These are phyloP conservation scores for Planiliza haematocheilus DNA, from an alignment of 2,113 vertebrate species.

Conservation along the genomic window DNA sequence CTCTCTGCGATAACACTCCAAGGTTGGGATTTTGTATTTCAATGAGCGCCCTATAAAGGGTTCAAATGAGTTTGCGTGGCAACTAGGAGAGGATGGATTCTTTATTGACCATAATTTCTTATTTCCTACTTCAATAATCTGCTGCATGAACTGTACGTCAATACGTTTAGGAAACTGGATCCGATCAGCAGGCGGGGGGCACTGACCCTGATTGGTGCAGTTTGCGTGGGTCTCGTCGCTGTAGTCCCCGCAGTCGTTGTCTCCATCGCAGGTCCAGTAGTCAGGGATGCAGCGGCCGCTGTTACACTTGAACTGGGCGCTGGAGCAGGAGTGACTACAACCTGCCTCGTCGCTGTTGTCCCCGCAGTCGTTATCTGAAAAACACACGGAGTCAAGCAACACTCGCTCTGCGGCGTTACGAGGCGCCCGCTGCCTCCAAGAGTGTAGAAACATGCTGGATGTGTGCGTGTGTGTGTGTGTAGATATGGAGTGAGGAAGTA, in stretches of 20 bases:
- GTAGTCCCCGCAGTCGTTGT: slow-evolving; percentile 97
- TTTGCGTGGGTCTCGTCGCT: slow-evolving; percentile 96
- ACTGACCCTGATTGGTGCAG: slow-evolving; percentile 96
- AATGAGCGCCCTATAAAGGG: too few relatives aligned
- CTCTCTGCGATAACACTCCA: too few relatives aligned
- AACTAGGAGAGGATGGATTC: too few relatives aligned
- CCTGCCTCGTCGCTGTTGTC: slow-evolving; percentile 97
- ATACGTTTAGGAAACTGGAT: too few relatives aligned
- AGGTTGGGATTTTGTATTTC: too few relatives aligned
- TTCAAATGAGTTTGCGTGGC: too few relatives aligned
- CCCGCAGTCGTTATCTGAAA: slow-evolving; percentile 94
- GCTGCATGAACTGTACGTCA: too few relatives aligned
- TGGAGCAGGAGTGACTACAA: slow-evolving; percentile 97
- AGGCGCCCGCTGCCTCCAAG: slow-evolving; percentile 26
- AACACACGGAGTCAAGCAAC: slow-evolving; percentile 60
- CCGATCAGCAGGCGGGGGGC: background rate
- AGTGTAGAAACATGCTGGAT: background rate
- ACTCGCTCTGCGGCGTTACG: slow-evolving; percentile 24
- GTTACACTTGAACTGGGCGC: slow-evolving; percentile 98
- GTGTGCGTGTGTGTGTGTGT: slow-evolving; percentile 2
- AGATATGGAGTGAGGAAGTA: slow-evolving; percentile 2
- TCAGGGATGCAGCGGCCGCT: slow-evolving; percentile 97
- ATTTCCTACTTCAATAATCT: too few relatives aligned
- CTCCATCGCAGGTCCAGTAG: slow-evolving; percentile 97
- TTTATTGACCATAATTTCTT: too few relatives aligned